A percentile compares a stretch with the other conserved stretches of the same genome.
phyloP scores from a whole-genome alignment of 2,797 vertebrate species.

The Decapterus maruadsi region DNA sequence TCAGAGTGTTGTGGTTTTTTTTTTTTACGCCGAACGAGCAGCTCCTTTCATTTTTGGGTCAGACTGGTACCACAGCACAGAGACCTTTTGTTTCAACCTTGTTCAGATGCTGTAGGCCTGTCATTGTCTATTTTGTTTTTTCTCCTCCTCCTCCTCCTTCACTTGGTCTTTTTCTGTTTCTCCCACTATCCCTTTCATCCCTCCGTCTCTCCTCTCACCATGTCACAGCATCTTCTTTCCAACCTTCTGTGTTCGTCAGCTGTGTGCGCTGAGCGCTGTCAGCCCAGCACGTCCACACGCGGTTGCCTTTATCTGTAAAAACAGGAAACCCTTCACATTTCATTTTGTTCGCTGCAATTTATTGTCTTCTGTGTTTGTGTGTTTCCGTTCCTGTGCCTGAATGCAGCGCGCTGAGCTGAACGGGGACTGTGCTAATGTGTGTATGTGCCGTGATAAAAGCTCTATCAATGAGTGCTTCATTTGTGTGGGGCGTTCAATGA shows the following conservation, averaged over 20 bases:
- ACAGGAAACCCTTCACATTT: constrained; percentile 53
- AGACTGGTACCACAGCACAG: constrained; percentile 65
- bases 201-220: constrained; percentile 32
- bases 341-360: constrained; percentile 29
- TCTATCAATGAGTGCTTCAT: constrained; percentile 36
- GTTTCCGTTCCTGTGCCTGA: constrained; percentile 18
- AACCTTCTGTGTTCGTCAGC: constrained; percentile 65
- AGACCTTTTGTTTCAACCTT: constrained; percentile 68
- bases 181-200: constrained; percentile 51
- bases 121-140: constrained; percentile 57
- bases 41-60: constrained; percentile 63
- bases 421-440: constrained; percentile 5
- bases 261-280: constrained; percentile 50
- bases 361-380: constrained; percentile 21
- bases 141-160: constrained; percentile 14
- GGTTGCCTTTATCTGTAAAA: constrained; percentile 56
- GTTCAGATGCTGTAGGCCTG: constrained; percentile 56
- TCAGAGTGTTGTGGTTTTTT: constrained; percentile 1
- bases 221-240: constrained; percentile 58
- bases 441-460: background rate
- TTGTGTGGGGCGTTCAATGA: constrained; percentile 28
- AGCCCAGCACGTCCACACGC: constrained; percentile 36
- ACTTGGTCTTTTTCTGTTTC: constrained; percentile 27
- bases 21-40: constrained; percentile 38
- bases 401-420: background rate